Evolutionary conservation across 2,888 invertebrate species (phyloP).

Genomic region (Catonia carolina): DNA sequence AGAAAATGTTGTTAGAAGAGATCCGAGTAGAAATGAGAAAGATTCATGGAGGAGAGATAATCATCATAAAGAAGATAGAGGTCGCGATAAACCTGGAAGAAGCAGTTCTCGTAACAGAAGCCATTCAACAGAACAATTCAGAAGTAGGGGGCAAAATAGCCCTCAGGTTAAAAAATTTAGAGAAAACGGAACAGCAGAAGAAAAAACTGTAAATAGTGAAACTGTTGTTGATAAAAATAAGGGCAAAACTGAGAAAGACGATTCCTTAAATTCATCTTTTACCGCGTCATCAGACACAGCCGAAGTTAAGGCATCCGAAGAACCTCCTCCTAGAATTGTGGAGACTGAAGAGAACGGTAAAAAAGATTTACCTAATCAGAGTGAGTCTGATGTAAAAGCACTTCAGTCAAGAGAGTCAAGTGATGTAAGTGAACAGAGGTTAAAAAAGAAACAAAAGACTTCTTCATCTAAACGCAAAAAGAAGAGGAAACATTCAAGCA

Average conservation of each 20-base stretch:
- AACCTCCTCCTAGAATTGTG: neutral
- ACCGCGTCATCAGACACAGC: too few relatives aligned
- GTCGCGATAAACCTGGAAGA: slow-evolving; percentile 2
- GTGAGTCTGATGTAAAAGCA: too few relatives aligned
- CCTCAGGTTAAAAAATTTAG: neutral
- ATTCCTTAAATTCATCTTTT: too few relatives aligned
- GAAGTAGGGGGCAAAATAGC: too few relatives aligned
- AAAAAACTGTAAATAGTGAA: neutral
- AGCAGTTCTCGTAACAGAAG: neutral
- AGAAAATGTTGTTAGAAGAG: neutral
- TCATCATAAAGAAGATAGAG: slow-evolving; percentile 3
- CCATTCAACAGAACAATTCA: too few relatives aligned
- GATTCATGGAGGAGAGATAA: slow-evolving; percentile 3
- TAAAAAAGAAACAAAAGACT: too few relatives aligned
- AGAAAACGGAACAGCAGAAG: slow-evolving; percentile 16
- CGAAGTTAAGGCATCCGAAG: too few relatives aligned
- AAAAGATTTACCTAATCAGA: slow-evolving; percentile 6
- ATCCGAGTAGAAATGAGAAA: slow-evolving; percentile 12
- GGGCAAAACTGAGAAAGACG: too few relatives aligned
- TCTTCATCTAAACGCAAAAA: slow-evolving; percentile 10
- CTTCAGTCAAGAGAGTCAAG: too few relatives aligned
- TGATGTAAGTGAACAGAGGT: too few relatives aligned
- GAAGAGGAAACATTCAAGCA: slow-evolving; percentile 33
- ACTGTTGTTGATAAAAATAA: too few relatives aligned
- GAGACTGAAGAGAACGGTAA: slow-evolving; percentile 10